phyloP scores from a whole-genome alignment of 2,888 invertebrate genomes.

The Sussaba pulchella region DNA sequence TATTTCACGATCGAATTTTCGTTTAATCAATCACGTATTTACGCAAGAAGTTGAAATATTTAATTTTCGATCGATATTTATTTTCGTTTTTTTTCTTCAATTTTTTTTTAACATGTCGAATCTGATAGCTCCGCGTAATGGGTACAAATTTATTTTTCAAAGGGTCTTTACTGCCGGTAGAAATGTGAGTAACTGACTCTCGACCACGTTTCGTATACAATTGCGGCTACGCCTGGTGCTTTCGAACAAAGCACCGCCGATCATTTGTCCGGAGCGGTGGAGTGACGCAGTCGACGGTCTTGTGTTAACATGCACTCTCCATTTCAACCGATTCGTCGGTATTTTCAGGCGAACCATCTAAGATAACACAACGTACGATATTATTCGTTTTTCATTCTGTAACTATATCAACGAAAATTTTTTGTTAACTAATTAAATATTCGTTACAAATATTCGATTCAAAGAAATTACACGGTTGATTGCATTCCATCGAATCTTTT shows the following conservation, averaged over 20 bases:
- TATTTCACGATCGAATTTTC: background rate
- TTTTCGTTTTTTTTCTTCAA: background rate
- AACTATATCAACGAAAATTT: no score
- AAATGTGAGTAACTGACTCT: slow-evolving; percentile 26
- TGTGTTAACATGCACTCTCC: slow-evolving; percentile 55
- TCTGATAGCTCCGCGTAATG: no score
- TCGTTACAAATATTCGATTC: no score
- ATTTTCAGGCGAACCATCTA: background rate
- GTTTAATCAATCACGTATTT: no score
- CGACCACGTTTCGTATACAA: slow-evolving; percentile 60
- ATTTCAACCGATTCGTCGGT: background rate
- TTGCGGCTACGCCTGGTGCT: slow-evolving; percentile 69
- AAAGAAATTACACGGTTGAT: no score
- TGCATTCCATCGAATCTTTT: background rate
- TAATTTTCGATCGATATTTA: no score
- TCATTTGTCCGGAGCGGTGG: slow-evolving; percentile 51
- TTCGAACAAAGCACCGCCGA: slow-evolving; percentile 69
- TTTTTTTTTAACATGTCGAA: no score
- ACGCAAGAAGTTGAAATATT: no score
- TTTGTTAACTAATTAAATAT: no score
- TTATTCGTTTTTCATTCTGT: background rate
- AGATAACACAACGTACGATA: background rate
- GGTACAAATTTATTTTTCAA: background rate
- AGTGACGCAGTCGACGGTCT: slow-evolving; percentile 58
- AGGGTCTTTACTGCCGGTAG: background rate